These are phyloP conservation scores for Rhadinocentrus ornatus DNA, from an alignment of 2,797 vertebrate species.

Conservation along the genomic window DNA sequence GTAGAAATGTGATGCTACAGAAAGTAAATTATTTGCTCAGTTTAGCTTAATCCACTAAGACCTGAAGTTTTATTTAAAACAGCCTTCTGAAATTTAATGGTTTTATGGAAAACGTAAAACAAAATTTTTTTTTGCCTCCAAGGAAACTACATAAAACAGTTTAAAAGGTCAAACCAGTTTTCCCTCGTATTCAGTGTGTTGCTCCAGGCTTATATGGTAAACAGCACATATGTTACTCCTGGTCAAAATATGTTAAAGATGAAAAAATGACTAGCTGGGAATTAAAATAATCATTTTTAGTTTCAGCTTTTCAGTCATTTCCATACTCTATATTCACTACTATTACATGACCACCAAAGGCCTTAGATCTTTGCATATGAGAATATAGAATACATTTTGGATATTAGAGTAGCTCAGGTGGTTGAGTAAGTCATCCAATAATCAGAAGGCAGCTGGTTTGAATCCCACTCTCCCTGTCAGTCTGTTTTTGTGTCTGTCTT, in stretches of 20 bases:
- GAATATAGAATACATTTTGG: no score
- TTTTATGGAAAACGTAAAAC: neutral
- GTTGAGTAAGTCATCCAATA: neutral
- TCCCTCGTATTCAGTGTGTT: no score
- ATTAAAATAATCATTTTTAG: no score
- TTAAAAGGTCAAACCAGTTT: no score
- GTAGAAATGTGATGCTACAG: neutral
- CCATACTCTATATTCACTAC: neutral
- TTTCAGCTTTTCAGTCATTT: constrained; percentile 4
- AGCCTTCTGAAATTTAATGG: neutral
- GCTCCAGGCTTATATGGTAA: neutral
- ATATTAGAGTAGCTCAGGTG: no score
- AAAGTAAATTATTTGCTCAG: neutral
- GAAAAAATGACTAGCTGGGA: no score
- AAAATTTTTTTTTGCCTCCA: no score
- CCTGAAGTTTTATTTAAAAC: neutral
- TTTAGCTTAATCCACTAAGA: neutral
- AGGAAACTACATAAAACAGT: no score
- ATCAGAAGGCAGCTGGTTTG: neutral
- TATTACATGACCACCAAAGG: neutral
- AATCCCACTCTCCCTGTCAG: neutral
- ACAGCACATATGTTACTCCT: neutral
- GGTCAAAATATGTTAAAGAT: no score
- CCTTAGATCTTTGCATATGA: neutral
- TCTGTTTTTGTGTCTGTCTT: neutral